These are phyloP conservation scores for Cheilosia urbana DNA, from an alignment of 2,888 invertebrate genomes.

Conservation along the genomic window DNA sequence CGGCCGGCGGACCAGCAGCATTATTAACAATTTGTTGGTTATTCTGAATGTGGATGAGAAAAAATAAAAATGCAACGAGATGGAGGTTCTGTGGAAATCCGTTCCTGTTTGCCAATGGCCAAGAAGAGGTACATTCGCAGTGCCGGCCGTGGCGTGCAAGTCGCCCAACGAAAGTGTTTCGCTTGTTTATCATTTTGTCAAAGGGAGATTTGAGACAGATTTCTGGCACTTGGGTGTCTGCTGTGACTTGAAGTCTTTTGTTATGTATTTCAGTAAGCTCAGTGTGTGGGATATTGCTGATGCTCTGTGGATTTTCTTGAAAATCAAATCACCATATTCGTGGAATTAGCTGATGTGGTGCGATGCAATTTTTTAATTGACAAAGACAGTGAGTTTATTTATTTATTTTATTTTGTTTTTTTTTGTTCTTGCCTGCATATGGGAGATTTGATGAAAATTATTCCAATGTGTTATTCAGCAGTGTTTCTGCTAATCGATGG, in stretches of 20 bases:
- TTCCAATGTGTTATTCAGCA: not conserved
- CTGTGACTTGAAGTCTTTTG: conserved; percentile 30
- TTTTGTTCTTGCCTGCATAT: not conserved
- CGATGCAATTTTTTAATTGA: conserved; percentile 54
- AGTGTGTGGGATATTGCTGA: conserved; percentile 56
- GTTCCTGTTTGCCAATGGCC: conserved; percentile 18
- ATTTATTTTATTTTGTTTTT: not conserved
- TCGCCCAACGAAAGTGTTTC: conserved; percentile 31
- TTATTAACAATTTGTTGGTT: conserved; percentile 55
- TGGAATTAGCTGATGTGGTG: conserved; percentile 50
- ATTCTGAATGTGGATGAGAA: conserved; percentile 33
- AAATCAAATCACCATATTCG: conserved; percentile 56
- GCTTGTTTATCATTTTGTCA: conserved; percentile 58
- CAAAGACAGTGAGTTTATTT: not conserved
- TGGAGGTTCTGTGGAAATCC: conserved; percentile 43
- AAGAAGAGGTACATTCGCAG: not conserved
- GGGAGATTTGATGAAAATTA: no score
- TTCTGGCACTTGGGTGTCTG: conserved; percentile 42
- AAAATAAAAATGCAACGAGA: conserved; percentile 35
- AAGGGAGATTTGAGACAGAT: conserved; percentile 54
- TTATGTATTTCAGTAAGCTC: conserved; percentile 14
- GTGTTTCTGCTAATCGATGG: not conserved
- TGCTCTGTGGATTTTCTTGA: conserved; percentile 34
- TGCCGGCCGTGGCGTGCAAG: not conserved
- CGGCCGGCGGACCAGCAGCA: conserved; percentile 4